Percentiles rank a stretch among this genome's conserved stretches.
Conservation (phyloP, 1,140 invertebrate genomes). For the Galleria mellonella region DNA sequence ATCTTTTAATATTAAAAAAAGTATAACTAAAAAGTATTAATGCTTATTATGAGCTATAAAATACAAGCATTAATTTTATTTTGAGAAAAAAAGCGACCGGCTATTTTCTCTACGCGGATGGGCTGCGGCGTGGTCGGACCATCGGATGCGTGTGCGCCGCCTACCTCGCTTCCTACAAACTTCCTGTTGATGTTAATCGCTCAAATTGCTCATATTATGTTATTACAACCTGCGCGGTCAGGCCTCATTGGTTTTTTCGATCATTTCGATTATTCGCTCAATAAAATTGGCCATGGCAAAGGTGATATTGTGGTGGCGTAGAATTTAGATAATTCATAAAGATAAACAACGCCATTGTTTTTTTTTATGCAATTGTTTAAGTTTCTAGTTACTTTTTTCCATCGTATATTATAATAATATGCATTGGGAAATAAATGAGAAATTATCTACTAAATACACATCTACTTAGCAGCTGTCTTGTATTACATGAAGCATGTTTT, state of each 20-base stretch:
- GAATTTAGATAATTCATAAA: background rate
- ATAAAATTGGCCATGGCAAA: background rate
- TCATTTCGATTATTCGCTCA: conserved; percentile 4
- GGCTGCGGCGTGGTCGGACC: background rate
- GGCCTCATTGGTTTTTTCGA: conserved; percentile 27
- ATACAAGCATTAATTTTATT: conserved; percentile 1
- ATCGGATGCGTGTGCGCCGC: conserved; percentile 26
- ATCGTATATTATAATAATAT: no score
- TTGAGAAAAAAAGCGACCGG: background rate
- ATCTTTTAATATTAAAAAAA: background rate
- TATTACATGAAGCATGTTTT: no score
- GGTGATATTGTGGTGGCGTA: background rate
- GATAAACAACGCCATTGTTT: conserved; percentile 1
- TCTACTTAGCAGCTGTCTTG: no score
- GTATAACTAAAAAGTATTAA: background rate
- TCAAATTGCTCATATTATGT: conserved; percentile 30
- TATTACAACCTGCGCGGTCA: conserved; percentile 23
- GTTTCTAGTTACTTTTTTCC: no score
- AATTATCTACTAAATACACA: no score
- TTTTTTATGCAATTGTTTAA: background rate
- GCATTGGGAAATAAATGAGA: no score
- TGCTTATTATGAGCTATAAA: conserved; percentile 3
- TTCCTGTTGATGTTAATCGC: conserved; percentile 27
- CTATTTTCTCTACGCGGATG: background rate
- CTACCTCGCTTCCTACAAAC: conserved; percentile 26